Percentiles rank a stretch among this genome's conserved stretches.
phyloP scores from a whole-genome alignment of 2,888 invertebrate species.

The Volucella inanis region DNA sequence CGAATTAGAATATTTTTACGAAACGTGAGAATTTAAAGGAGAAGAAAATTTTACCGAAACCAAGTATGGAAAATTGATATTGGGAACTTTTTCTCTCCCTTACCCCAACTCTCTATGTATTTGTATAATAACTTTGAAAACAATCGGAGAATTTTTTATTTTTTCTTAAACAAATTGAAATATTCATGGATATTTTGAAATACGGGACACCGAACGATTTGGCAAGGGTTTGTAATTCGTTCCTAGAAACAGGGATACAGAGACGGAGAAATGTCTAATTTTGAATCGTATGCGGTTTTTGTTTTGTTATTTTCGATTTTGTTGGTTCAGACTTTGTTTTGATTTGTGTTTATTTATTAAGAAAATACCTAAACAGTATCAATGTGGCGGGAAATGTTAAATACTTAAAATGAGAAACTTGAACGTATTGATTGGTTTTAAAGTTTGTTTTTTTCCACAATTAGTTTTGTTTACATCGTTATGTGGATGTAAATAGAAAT shows the following conservation, averaged over 20 bases:
- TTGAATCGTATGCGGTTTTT: slow-evolving; percentile 23
- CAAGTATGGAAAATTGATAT: slow-evolving; percentile 31
- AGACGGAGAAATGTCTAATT: neutral
- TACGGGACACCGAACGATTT: slow-evolving; percentile 14
- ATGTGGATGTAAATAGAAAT: slow-evolving; percentile 35
- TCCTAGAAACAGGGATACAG: neutral
- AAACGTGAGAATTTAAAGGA: slow-evolving; percentile 16
- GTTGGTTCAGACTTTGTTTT: slow-evolving; percentile 19
- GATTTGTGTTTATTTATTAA: slow-evolving; percentile 55
- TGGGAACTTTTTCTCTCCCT: neutral
- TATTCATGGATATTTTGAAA: slow-evolving; percentile 31
- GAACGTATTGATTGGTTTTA: slow-evolving; percentile 48
- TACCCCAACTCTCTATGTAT: neutral
- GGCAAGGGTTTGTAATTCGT: slow-evolving; percentile 12
- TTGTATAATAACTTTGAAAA: slow-evolving; percentile 7
- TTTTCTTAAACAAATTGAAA: slow-evolving; percentile 41
- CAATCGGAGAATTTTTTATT: neutral
- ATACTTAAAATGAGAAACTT: slow-evolving; percentile 47
- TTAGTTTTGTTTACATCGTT: slow-evolving; percentile 52
- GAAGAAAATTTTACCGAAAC: slow-evolving; percentile 1
- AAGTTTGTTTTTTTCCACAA: slow-evolving; percentile 16
- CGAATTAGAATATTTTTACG: neutral
- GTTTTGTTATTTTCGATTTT: slow-evolving; percentile 16
- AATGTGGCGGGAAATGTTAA: slow-evolving; percentile 37
- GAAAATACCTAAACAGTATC: slow-evolving; percentile 48